Evolutionary conservation across 2,888 invertebrate species (phyloP).

Genomic region (Eupithecia subumbrata): DNA sequence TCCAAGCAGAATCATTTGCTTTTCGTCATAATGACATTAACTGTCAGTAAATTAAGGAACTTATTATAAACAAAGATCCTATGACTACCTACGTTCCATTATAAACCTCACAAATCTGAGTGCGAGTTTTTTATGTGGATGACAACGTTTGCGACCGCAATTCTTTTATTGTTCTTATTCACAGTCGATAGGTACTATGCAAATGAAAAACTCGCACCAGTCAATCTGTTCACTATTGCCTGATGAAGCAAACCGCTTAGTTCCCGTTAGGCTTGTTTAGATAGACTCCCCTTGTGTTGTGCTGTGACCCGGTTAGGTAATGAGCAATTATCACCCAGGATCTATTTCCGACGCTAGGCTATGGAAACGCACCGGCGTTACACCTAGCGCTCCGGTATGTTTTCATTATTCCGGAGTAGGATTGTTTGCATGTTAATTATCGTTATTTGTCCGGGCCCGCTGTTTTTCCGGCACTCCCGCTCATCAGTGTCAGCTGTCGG

Average conservation of each 20-base stretch:
- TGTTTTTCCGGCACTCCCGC: not conserved
- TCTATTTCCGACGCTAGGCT: not conserved
- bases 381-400: not conserved
- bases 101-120: not conserved
- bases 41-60: not conserved
- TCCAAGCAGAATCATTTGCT: not conserved
- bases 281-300: not conserved
- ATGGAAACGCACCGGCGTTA: not conserved
- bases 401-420: not conserved
- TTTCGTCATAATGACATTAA: not conserved
- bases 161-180: not conserved
- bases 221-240: not conserved
- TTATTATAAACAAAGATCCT: too few relatives aligned
- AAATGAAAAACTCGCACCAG: not conserved
- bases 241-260: not conserved
- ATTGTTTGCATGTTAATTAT: slow-evolving; percentile 15
- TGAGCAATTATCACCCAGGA: slow-evolving; percentile 7
- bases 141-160: not conserved
- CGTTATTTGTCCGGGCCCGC: not conserved
- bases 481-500: slow-evolving; percentile 11
- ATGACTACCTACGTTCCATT: too few relatives aligned
- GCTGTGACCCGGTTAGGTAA: slow-evolving; percentile 6
- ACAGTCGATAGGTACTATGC: not conserved
- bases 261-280: not conserved
- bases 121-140: not conserved